These are phyloP conservation scores for Drymonia ruficornis DNA, from an alignment of 2,888 invertebrate genomes.

Conservation along the genomic window DNA sequence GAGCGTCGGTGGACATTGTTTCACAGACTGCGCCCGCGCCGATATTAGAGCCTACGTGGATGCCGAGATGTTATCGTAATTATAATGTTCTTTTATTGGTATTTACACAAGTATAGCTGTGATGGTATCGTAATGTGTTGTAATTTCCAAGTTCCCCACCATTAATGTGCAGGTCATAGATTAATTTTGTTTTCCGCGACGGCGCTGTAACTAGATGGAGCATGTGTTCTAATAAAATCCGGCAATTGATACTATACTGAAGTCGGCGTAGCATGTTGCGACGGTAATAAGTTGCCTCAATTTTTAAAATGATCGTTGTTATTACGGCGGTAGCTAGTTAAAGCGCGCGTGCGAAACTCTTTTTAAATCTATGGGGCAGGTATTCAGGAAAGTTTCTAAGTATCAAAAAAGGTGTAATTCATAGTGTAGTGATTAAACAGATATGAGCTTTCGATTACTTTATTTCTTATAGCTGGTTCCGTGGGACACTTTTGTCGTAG, in stretches of 20 bases:
- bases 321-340: too few relatives aligned
- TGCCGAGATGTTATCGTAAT: constrained; percentile 76
- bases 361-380: too few relatives aligned
- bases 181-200: too few relatives aligned
- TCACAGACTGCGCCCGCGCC: constrained; percentile 57
- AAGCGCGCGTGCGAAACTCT: too few relatives aligned
- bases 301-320: too few relatives aligned
- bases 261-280: too few relatives aligned
- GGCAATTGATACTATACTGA: too few relatives aligned
- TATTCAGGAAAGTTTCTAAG: constrained; percentile 24
- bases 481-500: background rate
- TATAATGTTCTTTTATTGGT: constrained; percentile 80
- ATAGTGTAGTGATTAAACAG: constrained; percentile 12
- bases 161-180: constrained; percentile 24
- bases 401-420: too few relatives aligned
- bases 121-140: constrained; percentile 46
- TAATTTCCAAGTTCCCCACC: constrained; percentile 29
- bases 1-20: constrained; percentile 79
- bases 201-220: too few relatives aligned
- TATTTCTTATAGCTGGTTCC: constrained; percentile 15
- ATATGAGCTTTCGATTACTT: constrained; percentile 19
- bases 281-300: too few relatives aligned
- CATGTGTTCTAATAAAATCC: too few relatives aligned
- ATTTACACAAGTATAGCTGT: constrained; percentile 65
- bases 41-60: constrained; percentile 72